phyloP scores from a whole-genome alignment of 2,797 vertebrate species.

The Dromococcyx pavoninus region DNA sequence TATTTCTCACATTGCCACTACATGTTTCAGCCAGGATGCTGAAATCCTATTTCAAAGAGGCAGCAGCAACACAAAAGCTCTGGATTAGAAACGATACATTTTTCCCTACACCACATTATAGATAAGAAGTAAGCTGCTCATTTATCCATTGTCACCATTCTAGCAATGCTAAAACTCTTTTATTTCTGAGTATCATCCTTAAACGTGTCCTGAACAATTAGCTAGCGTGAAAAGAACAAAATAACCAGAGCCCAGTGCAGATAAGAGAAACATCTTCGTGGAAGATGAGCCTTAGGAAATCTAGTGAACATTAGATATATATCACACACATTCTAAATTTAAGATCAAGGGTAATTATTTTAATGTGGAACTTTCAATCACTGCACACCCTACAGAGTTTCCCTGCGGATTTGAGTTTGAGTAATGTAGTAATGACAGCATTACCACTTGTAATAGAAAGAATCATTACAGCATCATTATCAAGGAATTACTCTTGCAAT shows the following conservation, averaged over 20 bases:
- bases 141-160: background rate
- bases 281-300: constrained; percentile 24
- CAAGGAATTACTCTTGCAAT: constrained; percentile 68
- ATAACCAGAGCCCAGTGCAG: background rate
- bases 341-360: constrained; percentile 52
- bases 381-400: constrained; percentile 48
- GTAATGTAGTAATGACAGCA: constrained; percentile 59
- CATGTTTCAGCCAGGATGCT: background rate
- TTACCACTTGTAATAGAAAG: constrained; percentile 59
- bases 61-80: background rate
- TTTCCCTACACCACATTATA: background rate
- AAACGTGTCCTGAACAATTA: background rate
- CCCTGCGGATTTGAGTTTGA: constrained; percentile 35
- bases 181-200: background rate
- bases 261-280: background rate
- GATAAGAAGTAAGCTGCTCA: constrained; percentile 5
- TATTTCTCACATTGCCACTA: background rate
- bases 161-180: background rate
- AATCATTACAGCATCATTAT: constrained; percentile 64
- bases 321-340: constrained; percentile 30
- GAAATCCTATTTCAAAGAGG: background rate
- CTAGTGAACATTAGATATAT: background rate
- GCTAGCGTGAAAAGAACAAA: background rate
- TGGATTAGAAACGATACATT: background rate
- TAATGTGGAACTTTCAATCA: constrained; percentile 61